These are phyloP conservation scores for Chrysotoxum bicinctum DNA, from an alignment of 2,888 invertebrate genomes.

Conservation along the genomic window DNA sequence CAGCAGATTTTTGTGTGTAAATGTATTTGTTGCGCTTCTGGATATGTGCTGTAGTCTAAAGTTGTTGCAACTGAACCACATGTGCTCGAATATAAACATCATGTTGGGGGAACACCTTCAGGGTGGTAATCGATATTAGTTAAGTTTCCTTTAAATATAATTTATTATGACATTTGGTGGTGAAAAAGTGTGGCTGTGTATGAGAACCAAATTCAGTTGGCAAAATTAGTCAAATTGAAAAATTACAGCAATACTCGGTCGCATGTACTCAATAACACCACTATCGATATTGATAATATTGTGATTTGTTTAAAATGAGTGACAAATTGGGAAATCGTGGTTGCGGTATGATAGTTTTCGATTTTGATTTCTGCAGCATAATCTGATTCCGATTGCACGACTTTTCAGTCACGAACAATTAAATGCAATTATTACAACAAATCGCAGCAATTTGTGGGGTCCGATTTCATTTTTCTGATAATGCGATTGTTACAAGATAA, in stretches of 20 bases:
- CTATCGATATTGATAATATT: slow-evolving; percentile 2
- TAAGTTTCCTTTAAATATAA: slow-evolving; percentile 35
- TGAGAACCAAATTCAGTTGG: slow-evolving; percentile 19
- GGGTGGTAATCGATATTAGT: slow-evolving; percentile 60
- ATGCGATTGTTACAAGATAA: no score
- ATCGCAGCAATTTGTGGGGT: no score
- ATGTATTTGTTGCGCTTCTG: slow-evolving; percentile 4
- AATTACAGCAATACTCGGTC: background rate
- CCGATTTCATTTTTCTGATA: no score
- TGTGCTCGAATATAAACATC: slow-evolving; percentile 1
- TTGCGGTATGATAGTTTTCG: background rate
- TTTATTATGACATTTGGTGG: slow-evolving; percentile 57
- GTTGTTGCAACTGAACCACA: background rate
- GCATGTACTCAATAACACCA: background rate
- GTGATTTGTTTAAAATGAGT: background rate
- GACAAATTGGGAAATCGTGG: slow-evolving; percentile 1
- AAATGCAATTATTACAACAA: no score
- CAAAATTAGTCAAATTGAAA: slow-evolving; percentile 58
- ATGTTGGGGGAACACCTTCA: slow-evolving; percentile 38
- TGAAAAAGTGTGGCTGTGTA: slow-evolving; percentile 34
- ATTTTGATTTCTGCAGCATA: background rate
- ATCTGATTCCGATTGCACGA: no score
- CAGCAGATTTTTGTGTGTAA: background rate
- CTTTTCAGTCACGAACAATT: no score
- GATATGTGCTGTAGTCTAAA: background rate